These are phyloP conservation scores for Acipenser transmontanus DNA, from an alignment of 2,797 vertebrate genomes.

Conservation along the genomic window DNA sequence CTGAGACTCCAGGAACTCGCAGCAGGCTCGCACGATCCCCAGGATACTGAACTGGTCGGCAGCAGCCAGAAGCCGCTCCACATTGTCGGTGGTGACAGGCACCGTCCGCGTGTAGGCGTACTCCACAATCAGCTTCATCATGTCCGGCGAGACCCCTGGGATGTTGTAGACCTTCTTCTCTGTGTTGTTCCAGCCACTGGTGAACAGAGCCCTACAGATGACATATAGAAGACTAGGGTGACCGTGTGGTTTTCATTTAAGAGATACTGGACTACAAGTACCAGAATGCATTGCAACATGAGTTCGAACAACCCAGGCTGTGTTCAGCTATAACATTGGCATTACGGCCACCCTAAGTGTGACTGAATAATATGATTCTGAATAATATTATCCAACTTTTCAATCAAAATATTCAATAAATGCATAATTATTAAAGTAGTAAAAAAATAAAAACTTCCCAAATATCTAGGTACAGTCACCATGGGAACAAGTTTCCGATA, in stretches of 20 bases:
- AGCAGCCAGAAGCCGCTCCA: constrained; percentile 48
- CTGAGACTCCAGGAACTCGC: constrained; percentile 54
- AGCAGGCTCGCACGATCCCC: constrained; percentile 53
- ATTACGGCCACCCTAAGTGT: too few species aligned
- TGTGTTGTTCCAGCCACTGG: constrained; percentile 47
- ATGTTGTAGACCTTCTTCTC: constrained; percentile 56
- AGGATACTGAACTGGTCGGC: constrained; percentile 63
- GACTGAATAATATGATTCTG: too few species aligned
- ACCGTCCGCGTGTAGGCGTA: constrained; percentile 60
- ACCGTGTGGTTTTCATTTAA: constrained; percentile 64
- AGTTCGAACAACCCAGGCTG: too few species aligned
- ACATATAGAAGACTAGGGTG: constrained; percentile 36
- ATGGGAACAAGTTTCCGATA: too few species aligned
- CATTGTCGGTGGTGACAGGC: constrained; percentile 48
- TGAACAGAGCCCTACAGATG: constrained; percentile 54
- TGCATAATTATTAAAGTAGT: too few species aligned
- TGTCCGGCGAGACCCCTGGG: constrained; percentile 50
- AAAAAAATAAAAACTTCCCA: too few species aligned
- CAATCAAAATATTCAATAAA: too few species aligned
- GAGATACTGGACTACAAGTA: too few species aligned
- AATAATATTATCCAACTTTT: too few species aligned
- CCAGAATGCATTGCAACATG: too few species aligned
- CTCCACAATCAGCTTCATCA: constrained; percentile 61
- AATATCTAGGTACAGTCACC: too few species aligned
- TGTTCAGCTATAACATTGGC: too few species aligned